phyloP scores from a whole-genome alignment of 2,797 vertebrate genomes.

The Remorina albescens region DNA sequence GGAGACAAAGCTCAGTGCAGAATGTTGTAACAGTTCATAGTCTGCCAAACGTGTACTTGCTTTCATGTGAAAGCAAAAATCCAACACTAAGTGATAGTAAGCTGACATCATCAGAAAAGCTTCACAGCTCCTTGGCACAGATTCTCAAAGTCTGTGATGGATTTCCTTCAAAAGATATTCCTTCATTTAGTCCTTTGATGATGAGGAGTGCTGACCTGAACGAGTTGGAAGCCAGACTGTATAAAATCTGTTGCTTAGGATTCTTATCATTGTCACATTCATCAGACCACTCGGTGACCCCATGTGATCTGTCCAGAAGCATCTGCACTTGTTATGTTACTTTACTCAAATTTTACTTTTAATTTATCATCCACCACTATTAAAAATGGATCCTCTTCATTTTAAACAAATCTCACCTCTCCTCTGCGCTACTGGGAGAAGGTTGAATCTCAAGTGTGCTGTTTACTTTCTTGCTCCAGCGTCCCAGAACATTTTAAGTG shows the following conservation, averaged over 20 bases:
- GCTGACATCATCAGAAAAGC: not conserved
- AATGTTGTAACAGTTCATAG: not conserved
- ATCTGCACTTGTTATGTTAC: not conserved
- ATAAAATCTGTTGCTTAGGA: not conserved
- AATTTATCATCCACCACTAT: not conserved
- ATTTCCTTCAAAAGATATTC: constrained; percentile 1
- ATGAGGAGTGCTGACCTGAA: too few relatives aligned
- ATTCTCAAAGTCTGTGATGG: not conserved
- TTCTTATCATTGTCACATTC: not conserved
- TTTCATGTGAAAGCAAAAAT: not conserved
- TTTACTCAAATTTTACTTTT: not conserved
- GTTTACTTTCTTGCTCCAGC: constrained; percentile 48
- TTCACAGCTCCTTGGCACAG: not conserved
- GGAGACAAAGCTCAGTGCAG: not conserved
- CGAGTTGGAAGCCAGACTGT: not conserved
- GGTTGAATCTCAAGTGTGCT: constrained; percentile 14
- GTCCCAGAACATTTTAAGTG: constrained; percentile 29
- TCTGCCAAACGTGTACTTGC: not conserved
- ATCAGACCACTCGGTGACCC: not conserved
- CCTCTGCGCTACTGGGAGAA: not conserved
- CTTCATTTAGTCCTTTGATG: not conserved
- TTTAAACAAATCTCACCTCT: constrained; percentile 24
- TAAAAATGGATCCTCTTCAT: not conserved
- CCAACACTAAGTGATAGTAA: not conserved
- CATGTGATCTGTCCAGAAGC: not conserved